These are phyloP conservation scores for Panagrolaimus sp. DNA, from an alignment of 1,140 invertebrate genomes.

Conservation along the genomic window DNA sequence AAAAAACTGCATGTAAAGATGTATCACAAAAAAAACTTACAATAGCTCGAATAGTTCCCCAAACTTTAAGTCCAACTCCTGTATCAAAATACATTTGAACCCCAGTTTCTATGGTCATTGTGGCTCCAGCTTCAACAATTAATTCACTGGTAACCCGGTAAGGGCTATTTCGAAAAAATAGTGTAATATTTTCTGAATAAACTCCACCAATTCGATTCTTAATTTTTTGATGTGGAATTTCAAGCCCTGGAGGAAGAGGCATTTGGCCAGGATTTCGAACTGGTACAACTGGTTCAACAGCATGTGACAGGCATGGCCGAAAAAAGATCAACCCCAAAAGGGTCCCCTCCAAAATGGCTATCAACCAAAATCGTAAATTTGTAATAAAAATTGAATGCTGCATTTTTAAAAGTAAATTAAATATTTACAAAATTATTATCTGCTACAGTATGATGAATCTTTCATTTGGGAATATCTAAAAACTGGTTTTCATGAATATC, in stretches of 20 bases:
- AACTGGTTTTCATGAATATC: too few species aligned
- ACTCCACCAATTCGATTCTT: conserved; percentile 52
- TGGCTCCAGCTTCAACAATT: conserved; percentile 43
- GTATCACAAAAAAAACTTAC: conserved; percentile 37
- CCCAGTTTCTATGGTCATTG: conserved; percentile 55
- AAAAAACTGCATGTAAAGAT: too few species aligned
- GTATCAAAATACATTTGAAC: conserved; percentile 59
- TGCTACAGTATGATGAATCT: too few species aligned
- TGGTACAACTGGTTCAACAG: conserved; percentile 2
- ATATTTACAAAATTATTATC: too few species aligned
- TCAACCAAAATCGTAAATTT: conserved; percentile 17
- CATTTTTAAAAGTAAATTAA: too few species aligned
- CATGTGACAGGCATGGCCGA: neutral
- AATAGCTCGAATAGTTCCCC: conserved; percentile 49
- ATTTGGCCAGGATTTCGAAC: conserved; percentile 28
- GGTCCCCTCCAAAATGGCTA: neutral
- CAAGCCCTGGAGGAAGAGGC: conserved; percentile 34
- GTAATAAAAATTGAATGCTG: conserved; percentile 13
- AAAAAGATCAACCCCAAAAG: neutral
- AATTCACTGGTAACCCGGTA: conserved; percentile 48
- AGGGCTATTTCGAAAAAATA: conserved; percentile 56
- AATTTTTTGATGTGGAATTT: conserved; percentile 49
- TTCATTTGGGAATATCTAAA: too few species aligned
- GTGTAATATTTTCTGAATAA: conserved; percentile 54
- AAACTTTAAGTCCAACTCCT: conserved; percentile 56